Conservation (phyloP, 2,113 vertebrate genomes). For the Eonycteris spelaea region DNA sequence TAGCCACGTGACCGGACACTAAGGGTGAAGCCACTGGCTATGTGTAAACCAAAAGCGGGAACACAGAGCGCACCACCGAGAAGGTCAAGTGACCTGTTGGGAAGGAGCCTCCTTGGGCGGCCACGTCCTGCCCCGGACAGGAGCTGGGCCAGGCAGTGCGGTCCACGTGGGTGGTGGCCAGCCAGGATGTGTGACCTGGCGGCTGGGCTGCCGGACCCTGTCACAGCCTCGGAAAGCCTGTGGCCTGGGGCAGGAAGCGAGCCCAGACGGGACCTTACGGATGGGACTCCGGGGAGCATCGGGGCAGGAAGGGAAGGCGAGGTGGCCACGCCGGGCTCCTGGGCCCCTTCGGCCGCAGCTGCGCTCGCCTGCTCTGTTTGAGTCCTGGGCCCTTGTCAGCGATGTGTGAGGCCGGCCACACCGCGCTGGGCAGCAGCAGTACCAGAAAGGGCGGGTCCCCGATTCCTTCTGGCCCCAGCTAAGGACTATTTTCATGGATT, state of each 20-base stretch:
- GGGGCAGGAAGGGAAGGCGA: neutral
- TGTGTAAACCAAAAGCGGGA: no score
- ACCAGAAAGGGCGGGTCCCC: fast-evolving
- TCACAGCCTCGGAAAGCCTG: neutral
- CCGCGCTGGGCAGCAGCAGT: fast-evolving
- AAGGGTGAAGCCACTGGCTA: fast-evolving
- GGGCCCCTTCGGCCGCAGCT: no score
- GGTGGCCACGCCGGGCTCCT: neutral
- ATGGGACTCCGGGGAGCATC: fast-evolving
- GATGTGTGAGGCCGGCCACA: neutral
- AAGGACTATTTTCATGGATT: fast-evolving
- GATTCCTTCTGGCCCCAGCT: neutral
- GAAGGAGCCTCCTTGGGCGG: neutral
- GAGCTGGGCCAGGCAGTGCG: fast-evolving
- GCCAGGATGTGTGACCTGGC: neutral
- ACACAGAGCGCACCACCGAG: neutral
- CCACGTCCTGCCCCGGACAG: neutral
- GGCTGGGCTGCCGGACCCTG: neutral
- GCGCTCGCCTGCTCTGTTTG: fast-evolving
- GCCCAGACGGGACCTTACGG: neutral
- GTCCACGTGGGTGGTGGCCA: fast-evolving
- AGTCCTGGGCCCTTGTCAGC: fast-evolving
- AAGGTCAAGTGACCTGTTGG: neutral
- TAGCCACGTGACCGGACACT: fast-evolving
- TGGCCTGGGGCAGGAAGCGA: neutral